These are phyloP conservation scores for Parazoanthus swiftii DNA, from an alignment of 92 coral and sea anemone species.

Conservation along the genomic window DNA sequence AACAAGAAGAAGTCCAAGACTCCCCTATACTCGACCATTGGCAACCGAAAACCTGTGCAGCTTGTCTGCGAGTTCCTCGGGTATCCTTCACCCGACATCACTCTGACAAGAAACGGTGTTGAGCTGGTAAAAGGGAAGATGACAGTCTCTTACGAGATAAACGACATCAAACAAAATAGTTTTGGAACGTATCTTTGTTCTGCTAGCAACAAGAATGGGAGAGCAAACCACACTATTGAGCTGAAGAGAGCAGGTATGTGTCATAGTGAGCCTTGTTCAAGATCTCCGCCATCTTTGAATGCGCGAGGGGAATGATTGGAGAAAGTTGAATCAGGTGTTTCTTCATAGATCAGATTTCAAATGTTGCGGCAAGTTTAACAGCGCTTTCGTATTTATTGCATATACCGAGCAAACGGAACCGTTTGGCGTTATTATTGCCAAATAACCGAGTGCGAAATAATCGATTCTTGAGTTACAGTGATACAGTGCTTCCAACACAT, in stretches of 20 bases:
- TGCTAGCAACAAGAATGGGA: conserved; percentile 57
- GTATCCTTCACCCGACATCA: conserved; percentile 60
- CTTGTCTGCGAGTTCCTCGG: conserved; percentile 69
- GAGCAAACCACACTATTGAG: conserved; percentile 18
- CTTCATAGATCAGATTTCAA: too few relatives aligned
- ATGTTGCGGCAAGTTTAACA: too few relatives aligned
- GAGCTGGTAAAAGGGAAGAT: conserved; percentile 48
- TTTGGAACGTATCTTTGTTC: conserved; percentile 64
- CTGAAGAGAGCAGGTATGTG: conserved; percentile 55
- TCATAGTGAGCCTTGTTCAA: not conserved
- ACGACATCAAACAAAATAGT: conserved; percentile 3
- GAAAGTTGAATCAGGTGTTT: too few relatives aligned
- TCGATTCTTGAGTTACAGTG: too few relatives aligned
- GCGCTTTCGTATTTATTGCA: too few relatives aligned
- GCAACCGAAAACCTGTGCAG: conserved; percentile 36
- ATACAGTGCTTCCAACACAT: too few relatives aligned
- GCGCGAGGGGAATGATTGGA: too few relatives aligned
- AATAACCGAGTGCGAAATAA: too few relatives aligned
- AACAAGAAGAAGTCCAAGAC: conserved; percentile 31
- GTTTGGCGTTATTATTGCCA: too few relatives aligned
- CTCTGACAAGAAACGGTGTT: conserved; percentile 47
- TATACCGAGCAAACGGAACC: too few relatives aligned
- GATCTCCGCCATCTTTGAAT: too few relatives aligned
- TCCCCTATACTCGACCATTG: conserved; percentile 58
- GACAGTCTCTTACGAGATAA: conserved; percentile 28